These are phyloP conservation scores for Mugil cephalus DNA, from an alignment of 2,113 vertebrate species.

Conservation along the genomic window DNA sequence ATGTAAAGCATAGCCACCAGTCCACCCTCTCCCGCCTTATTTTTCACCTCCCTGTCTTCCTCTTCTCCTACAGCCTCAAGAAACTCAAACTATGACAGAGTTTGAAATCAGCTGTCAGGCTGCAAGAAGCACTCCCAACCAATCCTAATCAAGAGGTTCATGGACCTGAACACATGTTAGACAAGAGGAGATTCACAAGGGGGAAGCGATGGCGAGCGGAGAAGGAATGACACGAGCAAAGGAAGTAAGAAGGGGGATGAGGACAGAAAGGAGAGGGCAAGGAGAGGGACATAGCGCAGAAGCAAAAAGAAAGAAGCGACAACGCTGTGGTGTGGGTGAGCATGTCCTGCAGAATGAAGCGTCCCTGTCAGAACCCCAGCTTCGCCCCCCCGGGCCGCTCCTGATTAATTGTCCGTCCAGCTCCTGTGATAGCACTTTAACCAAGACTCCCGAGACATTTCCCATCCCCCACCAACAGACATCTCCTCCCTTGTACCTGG, in stretches of 20 bases:
- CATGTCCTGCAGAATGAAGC: slow-evolving; percentile 80
- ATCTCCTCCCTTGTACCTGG: slow-evolving; percentile 38
- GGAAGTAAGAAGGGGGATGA: background rate
- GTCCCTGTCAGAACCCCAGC: slow-evolving; percentile 76
- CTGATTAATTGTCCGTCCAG: slow-evolving; percentile 85
- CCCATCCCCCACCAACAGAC: slow-evolving; percentile 66
- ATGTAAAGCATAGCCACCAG: slow-evolving; percentile 69
- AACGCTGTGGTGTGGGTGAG: slow-evolving; percentile 49
- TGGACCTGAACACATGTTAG: slow-evolving; percentile 30
- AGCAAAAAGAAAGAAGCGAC: slow-evolving; percentile 45
- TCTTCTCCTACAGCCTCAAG: slow-evolving; percentile 25
- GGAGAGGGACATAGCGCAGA: slow-evolving; percentile 22
- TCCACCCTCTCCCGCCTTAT: slow-evolving; percentile 47
- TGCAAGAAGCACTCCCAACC: slow-evolving; percentile 36
- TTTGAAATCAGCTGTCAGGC: slow-evolving; percentile 56
- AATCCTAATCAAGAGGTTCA: slow-evolving; percentile 44
- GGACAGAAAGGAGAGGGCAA: slow-evolving; percentile 30
- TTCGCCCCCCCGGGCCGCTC: slow-evolving; percentile 73
- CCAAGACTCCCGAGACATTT: slow-evolving; percentile 79
- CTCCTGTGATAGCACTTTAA: slow-evolving; percentile 83
- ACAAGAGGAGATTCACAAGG: slow-evolving; percentile 19
- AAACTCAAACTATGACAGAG: slow-evolving; percentile 36
- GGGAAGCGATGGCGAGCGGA: slow-evolving; percentile 1
- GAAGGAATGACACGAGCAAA: background rate
- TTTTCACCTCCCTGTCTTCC: slow-evolving; percentile 25